Conservation (phyloP, 2,113 vertebrate genomes). For the Microcebus jonahi region DNA sequence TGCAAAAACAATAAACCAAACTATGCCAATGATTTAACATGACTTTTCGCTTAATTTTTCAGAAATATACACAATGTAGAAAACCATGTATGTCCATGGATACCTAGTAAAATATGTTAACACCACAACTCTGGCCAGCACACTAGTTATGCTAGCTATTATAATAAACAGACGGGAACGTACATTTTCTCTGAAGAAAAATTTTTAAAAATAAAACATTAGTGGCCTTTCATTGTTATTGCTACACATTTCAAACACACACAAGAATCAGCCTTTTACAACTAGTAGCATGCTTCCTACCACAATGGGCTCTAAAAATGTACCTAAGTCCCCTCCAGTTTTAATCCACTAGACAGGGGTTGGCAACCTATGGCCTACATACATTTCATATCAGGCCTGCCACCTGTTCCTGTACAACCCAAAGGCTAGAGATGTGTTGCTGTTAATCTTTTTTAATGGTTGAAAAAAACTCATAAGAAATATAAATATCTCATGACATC, state of each 20-base stretch:
- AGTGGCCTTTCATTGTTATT: neutral
- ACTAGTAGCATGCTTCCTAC: neutral
- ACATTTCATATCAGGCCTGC: neutral
- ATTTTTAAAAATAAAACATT: neutral
- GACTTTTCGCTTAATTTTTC: neutral
- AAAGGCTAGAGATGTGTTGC: neutral
- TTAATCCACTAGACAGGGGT: neutral
- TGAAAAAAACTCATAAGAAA: neutral
- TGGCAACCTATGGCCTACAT: neutral
- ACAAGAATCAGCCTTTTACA: neutral
- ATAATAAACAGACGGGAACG: neutral
- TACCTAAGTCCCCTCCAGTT: neutral
- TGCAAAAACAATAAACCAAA: slow-evolving; percentile 17
- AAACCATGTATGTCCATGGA: neutral
- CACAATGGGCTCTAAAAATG: neutral
- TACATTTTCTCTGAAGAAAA: neutral
- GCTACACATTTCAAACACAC: neutral
- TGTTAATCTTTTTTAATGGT: neutral
- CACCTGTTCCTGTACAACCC: neutral
- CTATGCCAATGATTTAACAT: neutral
- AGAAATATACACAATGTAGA: neutral
- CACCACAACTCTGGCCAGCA: neutral
- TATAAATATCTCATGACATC: neutral
- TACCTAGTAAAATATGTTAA: neutral
- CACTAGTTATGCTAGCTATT: neutral